phyloP scores from a whole-genome alignment of 1,140 invertebrate species.

The Planococcus citri region DNA sequence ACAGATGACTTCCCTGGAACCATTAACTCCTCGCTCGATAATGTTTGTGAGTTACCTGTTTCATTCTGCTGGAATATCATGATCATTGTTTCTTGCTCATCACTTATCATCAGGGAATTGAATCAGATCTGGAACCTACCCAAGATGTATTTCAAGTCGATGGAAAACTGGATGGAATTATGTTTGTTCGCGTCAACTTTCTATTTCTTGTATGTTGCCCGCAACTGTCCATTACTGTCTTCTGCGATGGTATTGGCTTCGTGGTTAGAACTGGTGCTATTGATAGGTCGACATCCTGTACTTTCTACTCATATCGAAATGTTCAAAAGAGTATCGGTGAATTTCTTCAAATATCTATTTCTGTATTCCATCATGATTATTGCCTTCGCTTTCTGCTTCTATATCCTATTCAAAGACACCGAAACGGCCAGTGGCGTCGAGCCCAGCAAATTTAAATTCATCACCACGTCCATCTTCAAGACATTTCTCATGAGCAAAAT shows the following conservation, averaged over 20 bases:
- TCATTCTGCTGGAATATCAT: no score
- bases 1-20: no score
- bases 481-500: no score
- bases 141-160: constrained; percentile 44
- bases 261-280: constrained; percentile 55
- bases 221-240: constrained; percentile 39
- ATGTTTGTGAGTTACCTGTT: no score
- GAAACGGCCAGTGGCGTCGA: no score
- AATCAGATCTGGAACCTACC: no score
- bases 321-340: constrained; percentile 59
- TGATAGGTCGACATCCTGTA: constrained; percentile 57
- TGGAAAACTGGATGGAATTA: constrained; percentile 59
- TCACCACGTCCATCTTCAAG: no score
- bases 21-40: no score
- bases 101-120: no score
- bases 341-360: constrained; percentile 61
- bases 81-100: no score
- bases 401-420: constrained; percentile 53
- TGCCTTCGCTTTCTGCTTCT: constrained; percentile 67
- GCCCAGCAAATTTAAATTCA: no score
- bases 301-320: constrained; percentile 65
- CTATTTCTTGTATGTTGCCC: constrained; percentile 35
- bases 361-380: no score
- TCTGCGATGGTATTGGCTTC: constrained; percentile 53
- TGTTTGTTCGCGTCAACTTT: constrained; percentile 45